Evolutionary conservation across 1,140 invertebrate genomes (phyloP).

Genomic region (Drosophila auraria): DNA sequence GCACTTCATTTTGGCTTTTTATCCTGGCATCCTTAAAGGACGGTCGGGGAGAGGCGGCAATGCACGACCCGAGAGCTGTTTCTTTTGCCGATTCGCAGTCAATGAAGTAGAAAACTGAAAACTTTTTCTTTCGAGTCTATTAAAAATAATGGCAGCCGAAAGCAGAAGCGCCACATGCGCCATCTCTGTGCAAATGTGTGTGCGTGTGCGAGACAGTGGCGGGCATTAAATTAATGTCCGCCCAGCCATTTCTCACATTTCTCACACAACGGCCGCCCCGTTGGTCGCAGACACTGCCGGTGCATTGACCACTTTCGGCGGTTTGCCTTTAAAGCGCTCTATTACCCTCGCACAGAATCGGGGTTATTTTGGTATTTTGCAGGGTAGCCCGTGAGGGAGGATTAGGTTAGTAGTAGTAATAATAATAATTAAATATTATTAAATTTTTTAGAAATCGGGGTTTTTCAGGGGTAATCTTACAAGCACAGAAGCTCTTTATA

Average conservation of each 20-base stretch:
- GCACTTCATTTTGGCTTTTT: slow-evolving; percentile 72
- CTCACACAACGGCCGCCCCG: slow-evolving; percentile 10
- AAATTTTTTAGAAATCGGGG: too few relatives aligned
- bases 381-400: background rate
- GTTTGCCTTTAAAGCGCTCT: slow-evolving; percentile 34
- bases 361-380: background rate
- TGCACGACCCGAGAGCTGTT: slow-evolving; percentile 42
- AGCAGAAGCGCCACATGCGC: slow-evolving; percentile 52
- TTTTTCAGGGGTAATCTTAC: background rate
- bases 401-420: too few relatives aligned
- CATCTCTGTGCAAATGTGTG: slow-evolving; percentile 21
- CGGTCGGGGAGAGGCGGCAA: slow-evolving; percentile 11
- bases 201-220: slow-evolving; percentile 43
- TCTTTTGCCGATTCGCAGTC: slow-evolving; percentile 77
- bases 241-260: slow-evolving; percentile 54
- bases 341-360: slow-evolving; percentile 8
- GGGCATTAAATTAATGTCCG: slow-evolving; percentile 64
- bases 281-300: slow-evolving; percentile 35
- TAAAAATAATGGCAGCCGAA: slow-evolving; percentile 81
- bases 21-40: slow-evolving; percentile 37
- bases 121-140: slow-evolving; percentile 81
- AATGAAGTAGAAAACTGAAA: slow-evolving; percentile 83
- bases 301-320: slow-evolving; percentile 59
- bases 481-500: background rate
- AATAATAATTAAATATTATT: background rate